phyloP scores from a whole-genome alignment of 1,140 invertebrate genomes.

The Adelges cooleyi region DNA sequence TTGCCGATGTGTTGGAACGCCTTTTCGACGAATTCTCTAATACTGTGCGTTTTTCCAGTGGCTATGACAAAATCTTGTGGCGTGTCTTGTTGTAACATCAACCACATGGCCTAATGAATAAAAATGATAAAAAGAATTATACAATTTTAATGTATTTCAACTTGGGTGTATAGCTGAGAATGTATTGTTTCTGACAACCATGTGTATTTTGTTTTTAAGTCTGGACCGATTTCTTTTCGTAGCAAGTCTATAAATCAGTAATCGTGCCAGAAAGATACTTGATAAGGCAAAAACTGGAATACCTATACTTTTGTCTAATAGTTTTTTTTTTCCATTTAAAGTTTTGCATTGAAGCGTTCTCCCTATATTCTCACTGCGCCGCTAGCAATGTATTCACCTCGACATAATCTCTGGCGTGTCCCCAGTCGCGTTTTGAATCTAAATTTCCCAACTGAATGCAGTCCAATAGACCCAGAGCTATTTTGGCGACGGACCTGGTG shows the following conservation, averaged over 20 bases:
- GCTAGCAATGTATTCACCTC: conserved; percentile 50
- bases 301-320: too few relatives aligned
- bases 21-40: conserved; percentile 89
- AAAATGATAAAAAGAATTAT: background rate
- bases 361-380: too few relatives aligned
- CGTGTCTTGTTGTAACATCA: conserved; percentile 90
- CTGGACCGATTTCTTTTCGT: too few relatives aligned
- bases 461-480: conserved; percentile 75
- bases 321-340: too few relatives aligned
- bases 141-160: background rate
- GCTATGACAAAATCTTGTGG: conserved; percentile 97
- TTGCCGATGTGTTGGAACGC: conserved; percentile 71
- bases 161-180: too few relatives aligned
- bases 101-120: conserved; percentile 84
- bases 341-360: too few relatives aligned
- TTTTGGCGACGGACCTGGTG: conserved; percentile 93
- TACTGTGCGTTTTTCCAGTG: conserved; percentile 88
- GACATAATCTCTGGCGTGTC: conserved; percentile 97
- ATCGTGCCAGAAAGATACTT: too few relatives aligned
- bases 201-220: too few relatives aligned
- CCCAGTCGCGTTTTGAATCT: conserved; percentile 95
- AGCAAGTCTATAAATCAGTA: too few relatives aligned
- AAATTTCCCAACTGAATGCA: conserved; percentile 88
- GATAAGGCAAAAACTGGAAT: too few relatives aligned
- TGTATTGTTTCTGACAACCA: too few relatives aligned